A percentile compares a stretch with the other conserved stretches of the same genome.
These are phyloP conservation scores for Cantharis rufa DNA, from an alignment of 2,888 invertebrate species.

Conservation along the genomic window DNA sequence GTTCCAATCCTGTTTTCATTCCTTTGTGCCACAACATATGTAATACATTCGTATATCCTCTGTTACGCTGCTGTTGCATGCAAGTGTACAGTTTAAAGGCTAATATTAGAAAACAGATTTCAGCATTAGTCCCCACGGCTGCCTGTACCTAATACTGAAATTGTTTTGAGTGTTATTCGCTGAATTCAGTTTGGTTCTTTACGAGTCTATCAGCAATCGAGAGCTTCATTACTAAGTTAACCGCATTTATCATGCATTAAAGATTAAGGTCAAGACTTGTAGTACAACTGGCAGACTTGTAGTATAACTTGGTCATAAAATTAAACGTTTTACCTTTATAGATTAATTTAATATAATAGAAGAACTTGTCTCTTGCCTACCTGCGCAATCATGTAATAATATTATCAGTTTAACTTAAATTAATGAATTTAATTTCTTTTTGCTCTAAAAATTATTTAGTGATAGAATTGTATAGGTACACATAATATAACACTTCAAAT, in stretches of 20 bases:
- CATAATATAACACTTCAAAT: neutral
- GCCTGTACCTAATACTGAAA: no score
- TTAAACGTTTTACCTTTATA: neutral
- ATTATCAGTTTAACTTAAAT: neutral
- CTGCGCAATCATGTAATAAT: neutral
- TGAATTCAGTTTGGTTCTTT: no score
- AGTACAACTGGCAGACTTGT: neutral
- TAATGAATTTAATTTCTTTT: neutral
- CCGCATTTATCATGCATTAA: neutral
- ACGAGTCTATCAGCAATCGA: no score
- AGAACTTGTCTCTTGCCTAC: neutral
- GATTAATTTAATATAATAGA: neutral
- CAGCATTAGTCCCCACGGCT: no score
- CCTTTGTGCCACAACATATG: no score
- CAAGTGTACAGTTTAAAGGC: no score
- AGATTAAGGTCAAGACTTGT: neutral
- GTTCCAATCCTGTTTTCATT: no score
- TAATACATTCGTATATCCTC: no score
- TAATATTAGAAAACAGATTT: no score
- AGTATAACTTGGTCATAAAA: neutral
- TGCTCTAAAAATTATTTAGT: neutral
- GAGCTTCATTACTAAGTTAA: neutral
- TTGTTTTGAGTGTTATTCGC: no score
- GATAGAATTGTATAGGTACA: neutral
- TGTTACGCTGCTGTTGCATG: no score